Conservation (phyloP, 2,797 vertebrate species). For the Toxotes lorentzi region DNA sequence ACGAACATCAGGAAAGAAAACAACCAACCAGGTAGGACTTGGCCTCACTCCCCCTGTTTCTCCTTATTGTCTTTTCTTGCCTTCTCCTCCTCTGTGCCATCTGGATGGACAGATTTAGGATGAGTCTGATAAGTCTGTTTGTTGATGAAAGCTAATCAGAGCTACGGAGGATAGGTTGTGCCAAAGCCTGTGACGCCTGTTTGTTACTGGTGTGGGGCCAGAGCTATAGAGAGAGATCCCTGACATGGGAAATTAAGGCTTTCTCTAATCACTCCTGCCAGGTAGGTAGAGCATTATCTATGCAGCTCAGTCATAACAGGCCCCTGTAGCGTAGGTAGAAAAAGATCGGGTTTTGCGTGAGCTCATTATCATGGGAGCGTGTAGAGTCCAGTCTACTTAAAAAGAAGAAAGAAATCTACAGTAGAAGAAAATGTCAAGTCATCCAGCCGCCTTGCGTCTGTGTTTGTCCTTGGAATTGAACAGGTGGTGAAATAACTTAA, state of each 20-base stretch:
- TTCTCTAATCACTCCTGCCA: slow-evolving; percentile 42
- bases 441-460: neutral
- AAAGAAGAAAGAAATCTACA: slow-evolving; percentile 5
- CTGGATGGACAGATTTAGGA: slow-evolving; percentile 79
- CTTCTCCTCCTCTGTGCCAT: slow-evolving; percentile 70
- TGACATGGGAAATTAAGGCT: slow-evolving; percentile 57
- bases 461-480: slow-evolving; percentile 11
- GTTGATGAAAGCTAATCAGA: slow-evolving; percentile 76
- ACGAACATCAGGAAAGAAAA: slow-evolving; percentile 28
- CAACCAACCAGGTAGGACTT: slow-evolving; percentile 20
- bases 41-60: slow-evolving; percentile 52
- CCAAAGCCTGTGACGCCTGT: slow-evolving; percentile 60
- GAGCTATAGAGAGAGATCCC: slow-evolving; percentile 40
- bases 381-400: slow-evolving; percentile 9
- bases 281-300: slow-evolving; percentile 37
- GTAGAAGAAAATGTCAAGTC: slow-evolving; percentile 15
- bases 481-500: slow-evolving; percentile 23
- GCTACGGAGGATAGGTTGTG: slow-evolving; percentile 63
- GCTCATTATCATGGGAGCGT: slow-evolving; percentile 18
- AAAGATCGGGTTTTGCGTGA: slow-evolving; percentile 35
- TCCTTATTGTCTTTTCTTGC: slow-evolving; percentile 49
- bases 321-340: slow-evolving; percentile 12
- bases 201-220: slow-evolving; percentile 62
- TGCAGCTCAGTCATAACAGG: slow-evolving; percentile 28
- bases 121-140: slow-evolving; percentile 73